Conservation (phyloP, 2,797 vertebrate species). For the Rhinatrema bivittatum region DNA sequence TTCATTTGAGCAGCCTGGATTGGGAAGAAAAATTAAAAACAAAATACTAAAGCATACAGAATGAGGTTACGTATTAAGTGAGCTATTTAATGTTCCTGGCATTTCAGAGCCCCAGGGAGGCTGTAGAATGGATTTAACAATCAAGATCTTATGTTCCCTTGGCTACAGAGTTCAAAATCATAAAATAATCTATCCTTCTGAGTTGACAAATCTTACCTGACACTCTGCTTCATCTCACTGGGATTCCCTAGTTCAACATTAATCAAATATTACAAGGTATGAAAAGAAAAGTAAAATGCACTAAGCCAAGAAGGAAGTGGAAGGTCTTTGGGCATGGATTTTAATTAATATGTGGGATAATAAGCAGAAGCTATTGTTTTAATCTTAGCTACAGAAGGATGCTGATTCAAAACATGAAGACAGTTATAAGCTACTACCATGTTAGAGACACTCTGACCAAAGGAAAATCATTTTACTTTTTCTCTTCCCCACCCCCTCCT, state of each 20-base stretch:
- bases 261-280: constrained; percentile 78
- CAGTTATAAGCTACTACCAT: constrained; percentile 16
- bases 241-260: constrained; percentile 78
- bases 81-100: constrained; percentile 91
- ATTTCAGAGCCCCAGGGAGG: constrained; percentile 74
- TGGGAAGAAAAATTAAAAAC: constrained; percentile 73
- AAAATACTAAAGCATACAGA: constrained; percentile 88
- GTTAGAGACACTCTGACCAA: constrained; percentile 16
- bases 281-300: constrained; percentile 61
- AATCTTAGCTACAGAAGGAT: constrained; percentile 47
- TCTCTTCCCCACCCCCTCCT: no score
- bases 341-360: constrained; percentile 80
- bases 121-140: constrained; percentile 80
- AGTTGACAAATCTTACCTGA: constrained; percentile 88
- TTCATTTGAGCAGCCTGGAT: constrained; percentile 89
- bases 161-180: constrained; percentile 80
- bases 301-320: constrained; percentile 80
- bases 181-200: constrained; percentile 85
- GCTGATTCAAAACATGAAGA: constrained; percentile 38
- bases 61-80: constrained; percentile 92
- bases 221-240: constrained; percentile 66
- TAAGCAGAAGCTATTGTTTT: constrained; percentile 64
- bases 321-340: constrained; percentile 76
- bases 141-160: constrained; percentile 71
- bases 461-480: no score